Base-by-base conservation (phyloP, 2,888 invertebrate genomes). In the Andrena fulva region DNA sequence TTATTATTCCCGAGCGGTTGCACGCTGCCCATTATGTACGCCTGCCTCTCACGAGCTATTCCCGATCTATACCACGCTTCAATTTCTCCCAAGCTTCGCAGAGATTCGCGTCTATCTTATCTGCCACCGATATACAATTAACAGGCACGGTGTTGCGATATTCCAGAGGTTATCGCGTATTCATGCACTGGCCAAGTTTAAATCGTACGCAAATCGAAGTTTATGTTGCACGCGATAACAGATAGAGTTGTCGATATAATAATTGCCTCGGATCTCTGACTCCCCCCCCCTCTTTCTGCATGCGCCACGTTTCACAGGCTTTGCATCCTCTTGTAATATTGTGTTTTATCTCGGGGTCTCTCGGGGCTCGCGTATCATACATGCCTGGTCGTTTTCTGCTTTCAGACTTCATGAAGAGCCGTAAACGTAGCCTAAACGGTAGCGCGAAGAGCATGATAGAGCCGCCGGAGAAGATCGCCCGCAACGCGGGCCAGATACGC, bases 341-440 rank as follows among this genome's bases (percentile, higher is more conserved):
- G 1, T 16, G 42, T 16, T 16, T 42, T 42, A 12, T 42, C 42
- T 42, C 42, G 0, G 42, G 12, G 42, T 42, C 12, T 16, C 42
- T 42, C 5, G 24, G 24, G 56, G 3, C 20, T 56, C 20, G 8
- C 10, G 27, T 56, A 24, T 56, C 70, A 59, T 59, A 85, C 52
- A 62, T 60, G 31, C 50, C 54, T 66, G 70, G 84, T 86, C 91
- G 93, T 95, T 87, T 88, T 90, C 87, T 92, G 92, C 89, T 95
- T 96, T 50, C 96, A 96, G 96, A 96, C 95, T 96, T 95, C 94
- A 95, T 96, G 95, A 95, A 96, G 92, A 95, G 95, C 78, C 95
- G 96, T 93, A 96, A 96, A 93, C 95, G 95, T 93, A 92, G 95
- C 92, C 93, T 95, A 86, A 94, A 92, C 91, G 90, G 92, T 86